These are phyloP conservation scores for Oryzias dopingdopingensis DNA, from an alignment of 2,797 vertebrate genomes.

Conservation along the genomic window DNA sequence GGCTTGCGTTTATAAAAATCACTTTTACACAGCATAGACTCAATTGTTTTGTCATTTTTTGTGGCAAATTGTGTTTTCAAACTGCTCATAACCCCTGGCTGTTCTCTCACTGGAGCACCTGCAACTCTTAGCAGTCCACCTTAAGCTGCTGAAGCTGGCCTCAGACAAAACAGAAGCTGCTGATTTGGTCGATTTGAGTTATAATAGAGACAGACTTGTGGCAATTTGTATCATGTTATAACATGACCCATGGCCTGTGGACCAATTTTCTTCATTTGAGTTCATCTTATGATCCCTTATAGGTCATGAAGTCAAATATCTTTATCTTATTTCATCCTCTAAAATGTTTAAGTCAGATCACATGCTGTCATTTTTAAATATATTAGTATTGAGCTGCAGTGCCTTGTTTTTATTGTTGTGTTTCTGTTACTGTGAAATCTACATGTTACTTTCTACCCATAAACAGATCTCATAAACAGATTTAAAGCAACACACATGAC, in stretches of 20 bases:
- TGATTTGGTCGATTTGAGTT: constrained; percentile 29
- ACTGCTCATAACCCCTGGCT: constrained; percentile 18
- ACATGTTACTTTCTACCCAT: constrained; percentile 30
- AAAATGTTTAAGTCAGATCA: constrained; percentile 50
- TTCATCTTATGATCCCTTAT: constrained; percentile 31
- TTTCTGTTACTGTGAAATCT: constrained; percentile 36
- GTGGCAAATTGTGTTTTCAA: constrained; percentile 8
- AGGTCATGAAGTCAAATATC: constrained; percentile 41
- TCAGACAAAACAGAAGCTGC: constrained; percentile 39
- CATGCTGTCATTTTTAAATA: constrained; percentile 57
- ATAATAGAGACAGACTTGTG: constrained; percentile 45
- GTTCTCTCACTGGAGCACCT: constrained; percentile 42
- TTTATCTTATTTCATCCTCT: constrained; percentile 51
- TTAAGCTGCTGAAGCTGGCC: constrained; percentile 34
- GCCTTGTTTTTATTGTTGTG: constrained; percentile 54
- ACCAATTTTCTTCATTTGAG: constrained; percentile 22
- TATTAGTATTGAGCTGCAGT: constrained; percentile 25
- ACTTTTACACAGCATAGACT: constrained; percentile 10
- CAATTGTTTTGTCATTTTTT: constrained; percentile 24
- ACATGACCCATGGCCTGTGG: constrained; percentile 33
- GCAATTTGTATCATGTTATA: constrained; percentile 22
- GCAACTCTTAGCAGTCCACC: constrained; percentile 44
- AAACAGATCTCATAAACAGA: too few relatives aligned
- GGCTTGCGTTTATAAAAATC: constrained; percentile 8
- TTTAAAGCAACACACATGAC: too few relatives aligned